Base-by-base conservation (phyloP, 2,797 vertebrate species). In the Danionella dracula region DNA sequence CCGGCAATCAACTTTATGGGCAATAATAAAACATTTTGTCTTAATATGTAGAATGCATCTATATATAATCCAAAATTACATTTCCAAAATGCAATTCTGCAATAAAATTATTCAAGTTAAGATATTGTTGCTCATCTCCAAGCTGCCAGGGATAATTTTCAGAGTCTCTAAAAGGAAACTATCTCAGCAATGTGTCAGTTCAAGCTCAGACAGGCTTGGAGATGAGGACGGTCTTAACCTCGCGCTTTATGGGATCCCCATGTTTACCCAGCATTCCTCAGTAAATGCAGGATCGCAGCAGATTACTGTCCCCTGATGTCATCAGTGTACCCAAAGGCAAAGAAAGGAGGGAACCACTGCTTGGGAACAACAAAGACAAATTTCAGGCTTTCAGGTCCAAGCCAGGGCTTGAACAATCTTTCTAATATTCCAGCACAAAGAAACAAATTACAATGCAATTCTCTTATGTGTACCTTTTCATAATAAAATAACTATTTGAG, bases 201-300 rank as follows among this genome's bases (percentile, higher is more conserved):
- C 53, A 49, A 40, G 53, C 23, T 32, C 44, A 49, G 23, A 57
- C 42, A 66, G 2, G 63, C 37, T 9, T n/a, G 15, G 15, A 46
- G 16, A 42, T 27, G n/a, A 19, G 23, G 51, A 27, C 21, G 38
- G 21, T 56, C 12, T 64, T 27, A 66, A 66, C 51, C 51, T 31
- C 48, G 31, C 11, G 53, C 31, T 66, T 57, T 65, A 45, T 17
- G 31, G 62, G 31, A 55, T 35, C 42, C 51, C 27, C 34, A n/a
- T 57, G 35, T 66, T 66, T 66, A 66, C 64, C 48, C 53, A 57
- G 56, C 53, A 66, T 66, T 66, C 64, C 42, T 34, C 4, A 9
- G 42, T 49, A 63, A 70, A 48, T 32, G 29, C 66, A 55, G 66
- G 41, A 27, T 31, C 50, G 44, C n/a, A 7, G 13, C 35, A 32